These are phyloP conservation scores for Carcharodon carcharias DNA, from an alignment of 2,797 vertebrate genomes.

Conservation along the genomic window DNA sequence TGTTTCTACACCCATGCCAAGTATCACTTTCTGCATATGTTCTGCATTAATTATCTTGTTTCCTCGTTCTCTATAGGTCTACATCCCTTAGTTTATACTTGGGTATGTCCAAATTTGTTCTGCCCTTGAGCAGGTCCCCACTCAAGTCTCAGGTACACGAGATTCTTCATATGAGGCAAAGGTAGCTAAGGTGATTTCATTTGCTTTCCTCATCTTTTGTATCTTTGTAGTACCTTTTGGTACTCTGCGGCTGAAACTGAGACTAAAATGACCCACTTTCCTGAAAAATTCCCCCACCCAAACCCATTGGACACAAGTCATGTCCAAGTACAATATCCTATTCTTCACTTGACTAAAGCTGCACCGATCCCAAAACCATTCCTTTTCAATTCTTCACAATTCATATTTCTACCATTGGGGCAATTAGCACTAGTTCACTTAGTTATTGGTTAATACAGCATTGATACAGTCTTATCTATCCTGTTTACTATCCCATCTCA, in stretches of 20 bases:
- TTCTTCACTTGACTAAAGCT: not conserved
- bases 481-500: not conserved
- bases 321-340: not conserved
- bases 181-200: not conserved
- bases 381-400: not conserved
- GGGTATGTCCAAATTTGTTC: not conserved
- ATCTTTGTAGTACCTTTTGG: not conserved
- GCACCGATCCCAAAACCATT: not conserved
- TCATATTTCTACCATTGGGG: not conserved
- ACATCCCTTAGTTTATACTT: not conserved
- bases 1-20: not conserved
- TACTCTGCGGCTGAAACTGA: not conserved
- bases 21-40: not conserved
- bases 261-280: not conserved
- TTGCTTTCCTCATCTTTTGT: not conserved
- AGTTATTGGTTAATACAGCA: not conserved
- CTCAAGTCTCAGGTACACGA: not conserved
- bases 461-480: not conserved
- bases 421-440: not conserved
- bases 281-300: not conserved
- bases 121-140: not conserved
- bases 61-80: not conserved
- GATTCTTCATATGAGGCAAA: not conserved
- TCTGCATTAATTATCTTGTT: not conserved
- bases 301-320: not conserved